phyloP scores from a whole-genome alignment of 2,888 invertebrate species.

The Cheilosia impressa region DNA sequence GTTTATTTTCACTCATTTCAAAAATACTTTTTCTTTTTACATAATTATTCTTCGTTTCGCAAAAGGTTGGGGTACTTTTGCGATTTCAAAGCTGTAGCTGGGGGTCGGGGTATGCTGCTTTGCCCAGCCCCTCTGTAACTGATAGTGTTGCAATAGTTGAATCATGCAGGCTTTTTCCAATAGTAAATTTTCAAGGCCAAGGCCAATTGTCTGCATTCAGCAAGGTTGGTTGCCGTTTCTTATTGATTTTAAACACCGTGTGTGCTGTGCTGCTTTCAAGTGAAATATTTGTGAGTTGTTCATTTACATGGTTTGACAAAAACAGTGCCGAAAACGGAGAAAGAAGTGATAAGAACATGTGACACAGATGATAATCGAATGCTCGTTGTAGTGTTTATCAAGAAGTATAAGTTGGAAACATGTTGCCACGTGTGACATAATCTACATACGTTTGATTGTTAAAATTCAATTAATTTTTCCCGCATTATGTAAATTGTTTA shows the following conservation, averaged over 20 bases:
- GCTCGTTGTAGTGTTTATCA: slow-evolving; percentile 12
- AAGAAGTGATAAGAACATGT: slow-evolving; percentile 44
- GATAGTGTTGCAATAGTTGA: slow-evolving; percentile 6
- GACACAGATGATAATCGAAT: slow-evolving; percentile 37
- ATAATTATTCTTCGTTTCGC: slow-evolving; percentile 40
- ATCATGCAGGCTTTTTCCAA: slow-evolving; percentile 14
- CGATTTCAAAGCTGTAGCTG: neutral
- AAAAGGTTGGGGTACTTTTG: slow-evolving; percentile 1
- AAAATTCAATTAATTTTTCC: neutral
- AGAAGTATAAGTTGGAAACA: neutral
- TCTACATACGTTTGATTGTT: neutral
- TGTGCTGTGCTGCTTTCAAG: neutral
- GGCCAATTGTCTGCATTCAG: slow-evolving; percentile 46
- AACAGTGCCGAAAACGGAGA: neutral
- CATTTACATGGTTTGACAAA: neutral
- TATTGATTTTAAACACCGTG: slow-evolving; percentile 12
- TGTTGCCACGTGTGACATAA: slow-evolving; percentile 40
- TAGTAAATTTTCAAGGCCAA: slow-evolving; percentile 53
- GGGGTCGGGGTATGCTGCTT: neutral
- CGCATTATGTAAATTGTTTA: slow-evolving; percentile 31
- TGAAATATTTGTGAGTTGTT: neutral
- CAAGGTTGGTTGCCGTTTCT: slow-evolving; percentile 18
- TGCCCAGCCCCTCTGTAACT: neutral
- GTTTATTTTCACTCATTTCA: slow-evolving; percentile 27
- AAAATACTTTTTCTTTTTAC: slow-evolving; percentile 47